phyloP scores from a whole-genome alignment of 2,797 vertebrate species.

The Simalia tracyae region DNA sequence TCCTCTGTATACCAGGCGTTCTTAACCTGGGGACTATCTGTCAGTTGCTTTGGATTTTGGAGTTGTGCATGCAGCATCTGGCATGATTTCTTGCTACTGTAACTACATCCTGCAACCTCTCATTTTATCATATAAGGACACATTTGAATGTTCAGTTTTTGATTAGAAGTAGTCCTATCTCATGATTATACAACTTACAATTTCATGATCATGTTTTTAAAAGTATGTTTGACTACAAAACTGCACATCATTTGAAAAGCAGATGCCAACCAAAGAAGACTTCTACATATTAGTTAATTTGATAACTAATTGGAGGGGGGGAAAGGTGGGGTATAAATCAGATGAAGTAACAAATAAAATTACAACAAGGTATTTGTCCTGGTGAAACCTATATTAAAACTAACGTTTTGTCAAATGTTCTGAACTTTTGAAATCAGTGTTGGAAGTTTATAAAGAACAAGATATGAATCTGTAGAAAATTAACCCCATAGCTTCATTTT shows the following conservation, averaged over 20 bases:
- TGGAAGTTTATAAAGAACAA: neutral
- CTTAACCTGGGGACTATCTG: too few relatives aligned
- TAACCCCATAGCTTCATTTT: neutral
- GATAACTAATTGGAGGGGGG: neutral
- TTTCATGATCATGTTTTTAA: neutral
- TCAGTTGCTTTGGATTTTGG: neutral
- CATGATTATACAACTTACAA: neutral
- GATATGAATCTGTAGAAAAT: neutral
- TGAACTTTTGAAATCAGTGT: neutral
- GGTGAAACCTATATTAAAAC: neutral
- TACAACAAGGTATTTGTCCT: neutral
- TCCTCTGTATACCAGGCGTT: too few relatives aligned
- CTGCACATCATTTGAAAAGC: neutral
- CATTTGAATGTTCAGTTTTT: neutral
- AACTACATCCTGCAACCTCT: slow-evolving; percentile 4
- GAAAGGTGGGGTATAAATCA: neutral
- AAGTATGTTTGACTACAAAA: neutral
- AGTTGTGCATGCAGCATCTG: neutral
- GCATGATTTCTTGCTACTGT: neutral
- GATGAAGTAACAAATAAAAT: neutral
- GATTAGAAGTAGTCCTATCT: neutral
- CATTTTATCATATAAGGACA: neutral
- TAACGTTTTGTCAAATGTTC: neutral
- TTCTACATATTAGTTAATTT: neutral
- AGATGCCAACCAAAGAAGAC: neutral